Percentiles rank a stretch among this genome's conserved stretches.
phyloP scores from a whole-genome alignment of 2,797 vertebrate genomes.

The Helarctos malayanus region DNA sequence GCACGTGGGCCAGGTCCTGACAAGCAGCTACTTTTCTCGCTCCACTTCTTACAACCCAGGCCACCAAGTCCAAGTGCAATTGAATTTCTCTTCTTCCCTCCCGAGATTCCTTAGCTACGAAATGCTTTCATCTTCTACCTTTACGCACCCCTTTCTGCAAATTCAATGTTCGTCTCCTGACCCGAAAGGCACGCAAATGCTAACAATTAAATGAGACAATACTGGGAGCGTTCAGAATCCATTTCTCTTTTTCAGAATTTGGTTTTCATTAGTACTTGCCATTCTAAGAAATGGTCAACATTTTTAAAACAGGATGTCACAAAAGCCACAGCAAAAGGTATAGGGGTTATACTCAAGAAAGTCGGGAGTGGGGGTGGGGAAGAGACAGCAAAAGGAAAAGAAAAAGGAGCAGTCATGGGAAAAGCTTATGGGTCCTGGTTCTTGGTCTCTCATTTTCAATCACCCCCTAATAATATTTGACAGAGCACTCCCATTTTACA shows the following conservation, averaged over 20 bases:
- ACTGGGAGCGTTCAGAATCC: neutral
- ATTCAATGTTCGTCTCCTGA: neutral
- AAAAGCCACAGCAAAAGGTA: neutral
- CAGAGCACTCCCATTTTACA: slow-evolving; percentile 1
- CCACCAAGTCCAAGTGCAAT: neutral
- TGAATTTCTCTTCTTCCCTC: neutral
- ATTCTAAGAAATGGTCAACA: slow-evolving; percentile 32
- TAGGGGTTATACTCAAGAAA: neutral
- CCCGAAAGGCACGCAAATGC: neutral
- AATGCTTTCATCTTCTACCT: neutral
- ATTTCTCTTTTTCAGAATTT: neutral
- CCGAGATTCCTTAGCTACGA: neutral
- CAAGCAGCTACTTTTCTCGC: slow-evolving; percentile 49
- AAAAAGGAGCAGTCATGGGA: neutral
- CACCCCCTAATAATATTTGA: neutral
- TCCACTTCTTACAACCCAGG: neutral
- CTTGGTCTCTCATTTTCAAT: slow-evolving; percentile 14
- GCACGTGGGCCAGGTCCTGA: neutral
- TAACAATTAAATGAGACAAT: neutral
- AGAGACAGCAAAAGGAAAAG: neutral
- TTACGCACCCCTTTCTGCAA: neutral
- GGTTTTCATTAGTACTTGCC: neutral
- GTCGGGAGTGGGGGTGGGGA: neutral
- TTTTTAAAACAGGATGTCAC: slow-evolving; percentile 41
- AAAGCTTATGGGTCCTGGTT: neutral